These are phyloP conservation scores for Emydocephalus ijimae DNA, from an alignment of 2,113 vertebrate genomes.

Conservation along the genomic window DNA sequence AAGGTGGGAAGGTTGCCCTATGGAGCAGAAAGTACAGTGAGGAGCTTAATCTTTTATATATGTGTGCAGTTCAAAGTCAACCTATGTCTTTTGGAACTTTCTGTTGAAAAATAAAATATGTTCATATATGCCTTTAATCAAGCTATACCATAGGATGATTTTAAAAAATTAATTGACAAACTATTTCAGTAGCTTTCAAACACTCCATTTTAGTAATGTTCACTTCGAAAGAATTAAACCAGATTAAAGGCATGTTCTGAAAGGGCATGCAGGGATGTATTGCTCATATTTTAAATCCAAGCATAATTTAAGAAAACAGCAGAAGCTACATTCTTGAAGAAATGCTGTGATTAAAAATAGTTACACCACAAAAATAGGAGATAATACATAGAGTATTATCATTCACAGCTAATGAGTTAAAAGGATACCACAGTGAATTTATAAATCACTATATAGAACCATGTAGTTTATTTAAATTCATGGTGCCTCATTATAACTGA, in stretches of 20 bases:
- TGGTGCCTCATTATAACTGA: slow-evolving; percentile 99
- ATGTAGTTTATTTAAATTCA: slow-evolving; percentile 99
- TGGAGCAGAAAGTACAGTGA: not conserved
- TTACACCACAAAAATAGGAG: slow-evolving; percentile 68
- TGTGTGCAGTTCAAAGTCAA: not conserved
- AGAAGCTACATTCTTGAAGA: slow-evolving; percentile 54
- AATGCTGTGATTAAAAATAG: slow-evolving; percentile 71
- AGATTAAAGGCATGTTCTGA: slow-evolving; percentile 1
- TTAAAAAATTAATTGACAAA: slow-evolving; percentile 12
- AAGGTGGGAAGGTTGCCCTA: not conserved
- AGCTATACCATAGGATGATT: not conserved
- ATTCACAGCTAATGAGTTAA: slow-evolving; percentile 99
- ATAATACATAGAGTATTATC: slow-evolving; percentile 74
- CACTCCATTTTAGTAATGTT: not conserved
- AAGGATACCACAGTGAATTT: slow-evolving; percentile 89
- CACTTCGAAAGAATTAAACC: slow-evolving; percentile 7
- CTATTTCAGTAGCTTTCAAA: not conserved
- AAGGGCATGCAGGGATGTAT: not conserved
- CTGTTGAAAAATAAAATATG: not conserved
- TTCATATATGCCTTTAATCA: not conserved
- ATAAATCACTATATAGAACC: slow-evolving; percentile 96
- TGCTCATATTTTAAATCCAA: slow-evolving; percentile 20
- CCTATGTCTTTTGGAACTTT: not conserved
- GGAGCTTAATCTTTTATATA: not conserved
- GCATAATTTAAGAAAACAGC: slow-evolving; percentile 49